phyloP scores from a whole-genome alignment of 1,140 invertebrate species.

The Ptiloglossa arizonensis region DNA sequence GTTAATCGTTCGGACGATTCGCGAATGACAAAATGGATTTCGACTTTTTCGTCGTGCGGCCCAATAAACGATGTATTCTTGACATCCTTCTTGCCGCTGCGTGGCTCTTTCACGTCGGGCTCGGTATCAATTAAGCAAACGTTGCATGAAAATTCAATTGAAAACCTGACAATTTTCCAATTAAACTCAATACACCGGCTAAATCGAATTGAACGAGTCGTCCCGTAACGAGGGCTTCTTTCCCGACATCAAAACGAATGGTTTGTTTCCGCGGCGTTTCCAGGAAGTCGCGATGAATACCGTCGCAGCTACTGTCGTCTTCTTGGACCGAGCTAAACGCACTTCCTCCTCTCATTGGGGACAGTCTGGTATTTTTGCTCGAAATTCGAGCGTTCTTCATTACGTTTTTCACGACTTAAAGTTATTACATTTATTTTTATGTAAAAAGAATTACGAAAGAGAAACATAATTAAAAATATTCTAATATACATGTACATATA shows the following conservation, averaged over 20 bases:
- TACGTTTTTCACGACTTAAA: too few relatives aligned
- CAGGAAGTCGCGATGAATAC: conserved; percentile 34
- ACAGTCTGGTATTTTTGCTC: too few relatives aligned
- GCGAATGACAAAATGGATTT: too few relatives aligned
- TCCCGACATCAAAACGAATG: conserved; percentile 27
- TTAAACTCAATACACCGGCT: conserved; percentile 41
- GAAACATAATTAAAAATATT: background rate
- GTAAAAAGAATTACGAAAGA: too few relatives aligned
- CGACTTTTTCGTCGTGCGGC: too few relatives aligned
- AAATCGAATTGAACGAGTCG: conserved; percentile 41
- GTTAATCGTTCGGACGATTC: too few relatives aligned
- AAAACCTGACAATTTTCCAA: conserved; percentile 54
- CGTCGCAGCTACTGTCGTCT: background rate
- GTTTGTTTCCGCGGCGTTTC: conserved; percentile 46
- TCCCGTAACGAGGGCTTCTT: conserved; percentile 32
- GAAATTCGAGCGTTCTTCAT: too few relatives aligned
- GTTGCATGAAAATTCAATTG: conserved; percentile 46
- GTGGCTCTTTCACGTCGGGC: background rate
- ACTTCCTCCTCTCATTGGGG: conserved; percentile 2
- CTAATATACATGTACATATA: too few relatives aligned
- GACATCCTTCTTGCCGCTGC: background rate
- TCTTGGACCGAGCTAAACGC: background rate
- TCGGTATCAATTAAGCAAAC: conserved; percentile 32
- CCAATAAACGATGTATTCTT: too few relatives aligned
- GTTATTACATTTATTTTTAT: too few relatives aligned